These are phyloP conservation scores for Scophthalmus maximus DNA, from an alignment of 2,113 vertebrate species.

Conservation along the genomic window DNA sequence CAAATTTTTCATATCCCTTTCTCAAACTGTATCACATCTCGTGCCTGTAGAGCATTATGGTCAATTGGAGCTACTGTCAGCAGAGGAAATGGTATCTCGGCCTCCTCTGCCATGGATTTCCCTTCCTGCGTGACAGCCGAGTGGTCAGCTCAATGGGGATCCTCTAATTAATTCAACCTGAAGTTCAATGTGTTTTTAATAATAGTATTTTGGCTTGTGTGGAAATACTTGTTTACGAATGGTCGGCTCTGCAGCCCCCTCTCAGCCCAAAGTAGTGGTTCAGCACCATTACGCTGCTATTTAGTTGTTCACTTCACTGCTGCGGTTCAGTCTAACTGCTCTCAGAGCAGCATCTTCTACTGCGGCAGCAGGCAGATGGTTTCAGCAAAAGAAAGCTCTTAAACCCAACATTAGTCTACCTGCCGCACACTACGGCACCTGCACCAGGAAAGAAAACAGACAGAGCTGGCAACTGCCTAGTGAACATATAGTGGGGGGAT, in stretches of 20 bases:
- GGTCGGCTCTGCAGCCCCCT: not conserved
- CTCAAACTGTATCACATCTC: conserved; percentile 40
- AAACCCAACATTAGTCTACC: not conserved
- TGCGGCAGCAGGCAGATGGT: not conserved
- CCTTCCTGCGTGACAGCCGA: conserved; percentile 13
- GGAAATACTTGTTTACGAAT: too few species aligned
- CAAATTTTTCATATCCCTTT: conserved; percentile 34
- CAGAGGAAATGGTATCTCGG: conserved; percentile 32
- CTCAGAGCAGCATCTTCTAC: not conserved
- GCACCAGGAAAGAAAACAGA: not conserved
- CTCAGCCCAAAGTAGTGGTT: not conserved
- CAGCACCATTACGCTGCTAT: not conserved
- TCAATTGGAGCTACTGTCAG: conserved; percentile 38
- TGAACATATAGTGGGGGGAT: not conserved
- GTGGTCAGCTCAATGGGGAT: conserved; percentile 1
- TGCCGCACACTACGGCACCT: not conserved
- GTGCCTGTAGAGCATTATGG: conserved; percentile 31
- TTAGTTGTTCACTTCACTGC: not conserved
- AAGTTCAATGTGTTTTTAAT: too few species aligned
- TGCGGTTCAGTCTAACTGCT: not conserved
- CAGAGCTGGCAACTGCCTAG: not conserved
- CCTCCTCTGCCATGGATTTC: conserved; percentile 24
- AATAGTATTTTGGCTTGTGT: too few species aligned
- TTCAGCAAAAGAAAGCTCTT: not conserved
- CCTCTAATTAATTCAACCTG: too few species aligned